A percentile compares a stretch with the other conserved stretches of the same genome.
Evolutionary conservation across 2,888 invertebrate species (phyloP).

Genomic region (Podabrus alpinus): DNA sequence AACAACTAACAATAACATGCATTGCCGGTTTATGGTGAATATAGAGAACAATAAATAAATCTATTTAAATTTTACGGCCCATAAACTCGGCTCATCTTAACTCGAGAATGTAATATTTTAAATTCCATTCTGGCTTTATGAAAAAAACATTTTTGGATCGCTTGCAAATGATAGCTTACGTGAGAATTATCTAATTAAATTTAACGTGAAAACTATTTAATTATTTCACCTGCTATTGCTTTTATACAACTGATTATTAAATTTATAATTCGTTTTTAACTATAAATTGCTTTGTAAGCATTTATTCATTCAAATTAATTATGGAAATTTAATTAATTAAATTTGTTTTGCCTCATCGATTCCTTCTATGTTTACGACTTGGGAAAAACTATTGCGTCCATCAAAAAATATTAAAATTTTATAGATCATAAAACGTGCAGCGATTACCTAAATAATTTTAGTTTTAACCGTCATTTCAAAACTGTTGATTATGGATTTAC

Average conservation of each 20-base stretch:
- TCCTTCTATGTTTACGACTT: background rate
- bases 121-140: background rate
- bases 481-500: background rate
- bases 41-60: constrained; percentile 18
- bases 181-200: background rate
- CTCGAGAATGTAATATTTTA: constrained; percentile 10
- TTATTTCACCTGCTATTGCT: background rate
- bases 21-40: constrained; percentile 15
- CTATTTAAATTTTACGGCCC: constrained; percentile 15
- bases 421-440: background rate
- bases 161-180: background rate
- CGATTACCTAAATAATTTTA: background rate
- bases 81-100: constrained; percentile 12
- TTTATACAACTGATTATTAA: background rate
- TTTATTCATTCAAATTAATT: background rate
- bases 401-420: background rate
- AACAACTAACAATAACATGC: constrained; percentile 21
- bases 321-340: background rate
- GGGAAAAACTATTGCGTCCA: background rate
- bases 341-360: background rate
- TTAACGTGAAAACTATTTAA: background rate
- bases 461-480: background rate
- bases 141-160: background rate
- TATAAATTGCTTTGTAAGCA: background rate
- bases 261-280: background rate